Base-by-base conservation (phyloP, 92 coral and sea anemone genomes). In the Muricea muricata region DNA sequence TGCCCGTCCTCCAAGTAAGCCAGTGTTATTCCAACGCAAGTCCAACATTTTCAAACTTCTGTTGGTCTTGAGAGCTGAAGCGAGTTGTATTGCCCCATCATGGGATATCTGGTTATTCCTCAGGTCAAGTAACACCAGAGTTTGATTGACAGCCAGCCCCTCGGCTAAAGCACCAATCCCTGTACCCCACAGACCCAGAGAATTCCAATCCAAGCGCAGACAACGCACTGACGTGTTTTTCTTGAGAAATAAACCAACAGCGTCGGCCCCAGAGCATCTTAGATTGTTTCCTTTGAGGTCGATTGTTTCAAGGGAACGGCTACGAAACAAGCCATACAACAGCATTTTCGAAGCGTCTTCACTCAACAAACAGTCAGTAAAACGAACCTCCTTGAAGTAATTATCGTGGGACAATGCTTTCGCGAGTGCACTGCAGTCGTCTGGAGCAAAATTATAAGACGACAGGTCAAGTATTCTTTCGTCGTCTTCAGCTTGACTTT, bases 21-120 rank as follows among this genome's bases (percentile, higher is more conserved):
- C 99, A 34, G 93, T 80, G 56, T 96, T 96, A 75, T 96, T 96
- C 99, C 99, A 96, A 34, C 99, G 89, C 65, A 96, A 85, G 85
- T 96, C 99, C 10, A 96, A 52, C 7, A 89, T 94, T 75, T 87
- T 87, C n/a, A 96, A 81, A 15, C 82, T 88, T 21, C 78, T 79
- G 87, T 96, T 96, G 15, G 96, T 82, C 42, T 90, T 93, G 84
- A 96, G 60, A 21, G 93, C 92, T 25, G 87, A 67, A 31, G 98
- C 94, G 20, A 96, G 87, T 47, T 92, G 94, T 8, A 91, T 86
- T 28, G 99, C 99, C 24, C 99, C 95, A 77, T 96, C 99, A 41
- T 96, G 99, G 15, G 98, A 92, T 15, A 96, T 92, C 86, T 96
- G 99, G 73, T 96, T 96, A 81, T 96, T 96, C 65, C 99, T 91